Base-by-base conservation (phyloP, 2,797 vertebrate genomes). In the Cynopterus sphinx region DNA sequence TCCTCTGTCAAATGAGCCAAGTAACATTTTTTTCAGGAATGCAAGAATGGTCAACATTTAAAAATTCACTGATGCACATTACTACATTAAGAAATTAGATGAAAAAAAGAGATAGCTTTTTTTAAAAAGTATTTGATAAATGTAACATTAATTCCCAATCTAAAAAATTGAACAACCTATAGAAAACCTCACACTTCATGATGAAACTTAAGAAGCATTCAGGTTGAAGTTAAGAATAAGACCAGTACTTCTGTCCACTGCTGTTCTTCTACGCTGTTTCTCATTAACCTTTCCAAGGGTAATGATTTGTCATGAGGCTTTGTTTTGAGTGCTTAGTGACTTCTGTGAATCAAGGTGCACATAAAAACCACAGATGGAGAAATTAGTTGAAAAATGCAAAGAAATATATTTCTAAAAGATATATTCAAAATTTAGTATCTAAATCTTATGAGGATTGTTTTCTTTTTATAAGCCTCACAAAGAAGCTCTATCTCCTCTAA, bases 341-440 rank as follows among this genome's bases (percentile, higher is more conserved):
- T 90, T 74, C 70, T 13, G 24, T 16, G 46, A 43, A 12, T 74
- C 13, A 95, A 94, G 28, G 49, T 55, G 28, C 7, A 75, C 0
- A 43, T 61, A 21, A 93, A 17, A 26, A 65, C 24, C 57, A 59
- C n/a, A 33, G 43, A 36, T 41, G 1, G 11, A 93, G 55, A 91
- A 95, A 81, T 63, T 73, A 87, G 28, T 68, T 65, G 22, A 28
- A 75, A 67, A 88, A 71, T 28, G 19, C n/a, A 96, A 96, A 77
- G 33, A 83, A 70, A 63, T 33, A 10, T 13, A 55, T 84, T 88
- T 77, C 78, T 79, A 73, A 95, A 92, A 87, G 28, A 84, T 73
- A 78, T 73, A 75, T 49, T 95, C 24, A 96, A 79, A 82, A 74
- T 78, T 71, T 71, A 55, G 3, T 68, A 83, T 74, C 57, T 90